Evolutionary conservation across 2,797 vertebrate genomes (phyloP), one percentile per base, ranked within the genome.

Genomic region (Mionectes olivaceus): DNA sequence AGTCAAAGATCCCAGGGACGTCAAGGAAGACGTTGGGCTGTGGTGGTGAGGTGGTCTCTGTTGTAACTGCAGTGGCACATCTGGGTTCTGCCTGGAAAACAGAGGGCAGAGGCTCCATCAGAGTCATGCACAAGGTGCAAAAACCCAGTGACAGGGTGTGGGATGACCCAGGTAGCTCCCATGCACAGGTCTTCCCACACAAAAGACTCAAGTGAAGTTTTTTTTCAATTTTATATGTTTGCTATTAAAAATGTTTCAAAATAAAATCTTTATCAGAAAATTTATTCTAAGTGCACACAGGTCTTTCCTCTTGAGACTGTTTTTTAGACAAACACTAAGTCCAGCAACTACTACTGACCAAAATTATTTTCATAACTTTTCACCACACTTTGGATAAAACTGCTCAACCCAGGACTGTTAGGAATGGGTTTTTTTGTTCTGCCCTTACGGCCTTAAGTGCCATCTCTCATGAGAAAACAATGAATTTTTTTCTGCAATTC

Each of bases 21-120:
- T 99, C 92, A 99, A 98, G 13, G 99, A 99, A 77, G 99, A 99
- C 32, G 99, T 99, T 35, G 99, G 99, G 87, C 99, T 99, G 97
- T 99, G 99, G 84, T 99, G 99, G 94, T 99, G 98, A 80, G 98
- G 95, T 28, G 97, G 97, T 74, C 99, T 98, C 96, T 99, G 99
- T 73, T 98, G 98, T 94, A 99, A 96, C 73, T 98, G 97, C 95
- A 98, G 90, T 27, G 97, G 96, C 83, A 98, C 97, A 35, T 99
- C 99, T 76, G 99, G 99, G 85, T 97, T 98, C 94, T 99, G 99
- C 97, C 99, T 99, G 98, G 41, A 95, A 97, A 96, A 97, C 74
- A 96, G 16, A 95, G 92, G 96, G 75, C 83, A 82, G 65, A 86
- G 59, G 19, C 15, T 87, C 50, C 57, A 18, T 91, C 95, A 92